Evolutionary conservation across 2,888 invertebrate genomes (phyloP), one percentile per base, ranked within the genome.

Genomic region (Itoplectis maculator): DNA sequence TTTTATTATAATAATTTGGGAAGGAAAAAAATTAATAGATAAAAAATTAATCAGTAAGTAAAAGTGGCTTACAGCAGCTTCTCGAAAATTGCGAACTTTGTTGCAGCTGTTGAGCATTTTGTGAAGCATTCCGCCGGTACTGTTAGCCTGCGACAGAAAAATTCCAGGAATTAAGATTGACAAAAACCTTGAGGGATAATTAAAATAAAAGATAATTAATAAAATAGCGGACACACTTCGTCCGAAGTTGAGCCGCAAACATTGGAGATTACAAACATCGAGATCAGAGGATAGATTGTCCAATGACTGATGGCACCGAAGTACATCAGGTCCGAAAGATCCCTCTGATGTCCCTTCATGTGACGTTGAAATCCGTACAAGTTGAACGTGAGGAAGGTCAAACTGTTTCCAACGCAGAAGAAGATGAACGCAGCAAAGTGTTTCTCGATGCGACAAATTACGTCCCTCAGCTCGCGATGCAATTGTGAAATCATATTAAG

Each of bases 381-480:
- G 4, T 47, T 29, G 35, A 45, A 11, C 8, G 59, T 72, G n/a
- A 72, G 1, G 18, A 23, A 47, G 15, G 61, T 18, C 29, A 72
- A 59, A 13, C 40, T 18, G 6, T 37, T 37, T 18, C n/a, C 42
- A 23, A 59, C n/a, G 4, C 13, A 11, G 61, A 40, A 59, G 0
- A 72, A 47, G 8, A 37, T 6, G 23, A 45, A 29, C 6, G 23
- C 6, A 59, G 18, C 47, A 18, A 59, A 72, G 35, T 72, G 42
- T 61, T 29, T 15, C 29, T 42, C 45, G 6, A 61, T 15, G 45
- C 35, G 72, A 15, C 18, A 20, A 29, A 59, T 45, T 45, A 72
- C 29, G 11, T 72, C 6, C 18, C 72, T 59, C 20, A 72, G 47
- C 8, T 72, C 72, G 29, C 59, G 72, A 72, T 72, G 61, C 5